Base-by-base conservation (phyloP, 2,888 invertebrate species). In the Venustoraphidia nigricollis region DNA sequence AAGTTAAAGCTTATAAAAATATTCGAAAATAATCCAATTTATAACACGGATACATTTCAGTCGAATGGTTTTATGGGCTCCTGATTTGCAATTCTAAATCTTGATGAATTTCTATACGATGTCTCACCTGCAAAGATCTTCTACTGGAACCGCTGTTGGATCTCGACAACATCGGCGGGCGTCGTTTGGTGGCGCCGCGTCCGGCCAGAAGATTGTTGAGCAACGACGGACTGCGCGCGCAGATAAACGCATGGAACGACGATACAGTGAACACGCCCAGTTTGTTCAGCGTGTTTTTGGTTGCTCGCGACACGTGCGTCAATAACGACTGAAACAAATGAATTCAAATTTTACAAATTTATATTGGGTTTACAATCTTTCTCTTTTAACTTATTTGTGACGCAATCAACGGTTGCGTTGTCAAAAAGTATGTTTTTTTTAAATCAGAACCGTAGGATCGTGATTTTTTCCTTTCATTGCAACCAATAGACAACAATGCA, bases 191-290 rank as follows among this genome's bases (percentile, higher is more conserved):
- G 50, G 91, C 91, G 40, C 92, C 91, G 54, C 91, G 77, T 46
- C 90, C 91, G 39, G 91, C 90, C 60, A 93, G 74, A 62, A 93
- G 72, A 69, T 93, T 93, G 73, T 91, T 92, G 56, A 93, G 77
- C 59, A 92, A 72, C 49, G 91, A 92, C 38, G 95, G 95, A 60
- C 92, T 92, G 54, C 96, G 81, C 50, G 95, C 94, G 68, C 94
- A 94, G 59, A 96, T 94, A 68, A 94, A 92, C 56, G 95, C 96
- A 69, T 96, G 95, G 75, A 96, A 93, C 55, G 94, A 94, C 50
- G 94, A 95, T 57, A 96, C 95, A 47, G 94, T 95, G 76, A 95
- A 95, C 60, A 95, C 93, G 52, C 95, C 95, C 62, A 96, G 75
- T 66, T 93, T 89, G 73, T 94, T 93, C 61, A 96, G 72, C 44